Conservation (phyloP, 2,888 invertebrate genomes). For the Agelastica alni region DNA sequence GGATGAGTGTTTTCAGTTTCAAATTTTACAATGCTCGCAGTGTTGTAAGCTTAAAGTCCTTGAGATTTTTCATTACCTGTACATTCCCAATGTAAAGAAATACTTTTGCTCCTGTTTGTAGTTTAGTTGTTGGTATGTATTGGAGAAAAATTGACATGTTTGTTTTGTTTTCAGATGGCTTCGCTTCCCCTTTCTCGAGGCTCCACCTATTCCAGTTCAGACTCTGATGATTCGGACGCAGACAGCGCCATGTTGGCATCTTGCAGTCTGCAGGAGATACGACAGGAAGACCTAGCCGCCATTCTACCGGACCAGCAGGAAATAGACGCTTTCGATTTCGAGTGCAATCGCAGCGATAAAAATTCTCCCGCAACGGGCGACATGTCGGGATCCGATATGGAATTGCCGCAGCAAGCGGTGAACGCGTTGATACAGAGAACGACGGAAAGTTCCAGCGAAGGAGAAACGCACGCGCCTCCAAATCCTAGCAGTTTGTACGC, state of each 20-base stretch:
- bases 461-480: constrained; percentile 62
- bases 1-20: too few relatives aligned
- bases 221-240: constrained; percentile 56
- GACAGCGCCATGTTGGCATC: constrained; percentile 63
- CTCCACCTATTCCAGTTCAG: constrained; percentile 51
- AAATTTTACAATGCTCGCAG: too few relatives aligned
- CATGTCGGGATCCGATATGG: constrained; percentile 75
- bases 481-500: constrained; percentile 50
- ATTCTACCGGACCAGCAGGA: constrained; percentile 75
- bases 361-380: constrained; percentile 56
- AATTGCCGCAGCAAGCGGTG: constrained; percentile 74
- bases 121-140: too few relatives aligned
- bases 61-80: too few relatives aligned
- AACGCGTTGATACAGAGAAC: constrained; percentile 77
- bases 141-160: too few relatives aligned
- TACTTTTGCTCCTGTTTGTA: too few relatives aligned
- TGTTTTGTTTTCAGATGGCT: constrained; percentile 51
- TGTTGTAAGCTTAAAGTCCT: too few relatives aligned
- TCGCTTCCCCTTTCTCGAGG: constrained; percentile 51
- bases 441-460: constrained; percentile 74
- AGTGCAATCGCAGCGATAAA: constrained; percentile 50
- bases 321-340: constrained; percentile 58
- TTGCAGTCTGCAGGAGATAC: constrained; percentile 69
- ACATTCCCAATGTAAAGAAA: too few relatives aligned
- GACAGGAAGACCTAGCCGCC: constrained; percentile 79